These are phyloP conservation scores for Lycocerus yunnanus DNA, from an alignment of 2,888 invertebrate genomes.

Conservation along the genomic window DNA sequence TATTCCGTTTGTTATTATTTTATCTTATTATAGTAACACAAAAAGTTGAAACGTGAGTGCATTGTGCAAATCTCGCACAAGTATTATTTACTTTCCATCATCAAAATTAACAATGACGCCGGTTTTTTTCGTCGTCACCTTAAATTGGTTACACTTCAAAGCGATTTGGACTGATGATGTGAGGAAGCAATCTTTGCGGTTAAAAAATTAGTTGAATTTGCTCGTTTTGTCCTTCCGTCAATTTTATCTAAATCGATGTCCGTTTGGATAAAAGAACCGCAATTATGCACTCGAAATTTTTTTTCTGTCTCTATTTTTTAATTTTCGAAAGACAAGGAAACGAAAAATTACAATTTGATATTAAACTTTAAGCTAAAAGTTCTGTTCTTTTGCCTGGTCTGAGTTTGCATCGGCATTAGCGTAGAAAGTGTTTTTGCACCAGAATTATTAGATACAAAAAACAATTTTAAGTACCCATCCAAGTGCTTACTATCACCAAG, in stretches of 20 bases:
- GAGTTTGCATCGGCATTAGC: too few species aligned
- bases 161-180: neutral
- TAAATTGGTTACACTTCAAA: neutral
- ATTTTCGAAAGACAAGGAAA: too few species aligned
- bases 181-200: neutral
- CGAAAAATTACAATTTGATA: too few species aligned
- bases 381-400: too few species aligned
- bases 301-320: neutral
- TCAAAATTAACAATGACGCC: too few species aligned
- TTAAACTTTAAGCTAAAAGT: too few species aligned
- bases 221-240: neutral
- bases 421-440: too few species aligned
- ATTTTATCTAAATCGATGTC: neutral
- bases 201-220: neutral
- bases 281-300: neutral
- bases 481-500: too few species aligned
- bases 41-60: neutral
- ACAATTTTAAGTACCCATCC: too few species aligned
- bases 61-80: neutral
- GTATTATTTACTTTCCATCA: neutral
- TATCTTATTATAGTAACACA: neutral
- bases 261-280: neutral
- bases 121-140: neutral
- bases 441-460: too few species aligned
- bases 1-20: neutral